Conservation (phyloP, 2,113 vertebrate species). For the Xiphorhynchus elegans region DNA sequence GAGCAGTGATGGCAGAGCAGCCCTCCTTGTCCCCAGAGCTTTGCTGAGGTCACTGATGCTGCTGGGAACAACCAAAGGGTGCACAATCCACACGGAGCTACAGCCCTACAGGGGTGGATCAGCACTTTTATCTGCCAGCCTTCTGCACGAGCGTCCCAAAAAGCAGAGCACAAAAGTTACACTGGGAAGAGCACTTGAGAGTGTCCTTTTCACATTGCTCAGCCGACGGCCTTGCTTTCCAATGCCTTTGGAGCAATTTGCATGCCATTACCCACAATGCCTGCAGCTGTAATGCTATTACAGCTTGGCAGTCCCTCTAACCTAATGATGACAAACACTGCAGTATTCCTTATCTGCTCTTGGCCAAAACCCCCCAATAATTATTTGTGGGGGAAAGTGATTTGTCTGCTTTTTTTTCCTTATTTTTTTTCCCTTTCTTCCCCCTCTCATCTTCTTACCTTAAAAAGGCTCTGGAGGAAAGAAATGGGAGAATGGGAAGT, state of each 20-base stretch:
- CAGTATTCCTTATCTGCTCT: neutral
- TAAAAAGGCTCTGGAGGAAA: neutral
- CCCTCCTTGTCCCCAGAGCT: neutral
- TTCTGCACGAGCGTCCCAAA: neutral
- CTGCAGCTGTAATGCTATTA: constrained; percentile 66
- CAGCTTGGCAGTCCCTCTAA: constrained; percentile 56
- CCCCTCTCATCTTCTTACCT: accelerated
- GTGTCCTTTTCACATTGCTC: constrained; percentile 58
- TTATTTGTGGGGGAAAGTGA: neutral
- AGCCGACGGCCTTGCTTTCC: neutral
- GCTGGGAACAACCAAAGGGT: neutral
- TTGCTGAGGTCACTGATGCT: neutral
- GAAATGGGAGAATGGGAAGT: neutral
- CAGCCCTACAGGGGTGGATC: neutral
- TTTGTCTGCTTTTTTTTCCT: neutral
- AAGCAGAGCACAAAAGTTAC: neutral
- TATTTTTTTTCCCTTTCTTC: accelerated
- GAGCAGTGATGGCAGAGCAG: neutral
- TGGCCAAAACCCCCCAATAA: neutral
- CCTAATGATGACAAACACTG: constrained; percentile 63
- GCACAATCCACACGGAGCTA: accelerated
- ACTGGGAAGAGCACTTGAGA: neutral
- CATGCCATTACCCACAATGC: constrained; percentile 65
- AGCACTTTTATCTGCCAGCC: neutral
- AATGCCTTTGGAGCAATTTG: constrained; percentile 55